Percentiles rank a stretch among this genome's conserved stretches.
Evolutionary conservation across 2,797 vertebrate species (phyloP).

Genomic region (Phoxinus dragarum): DNA sequence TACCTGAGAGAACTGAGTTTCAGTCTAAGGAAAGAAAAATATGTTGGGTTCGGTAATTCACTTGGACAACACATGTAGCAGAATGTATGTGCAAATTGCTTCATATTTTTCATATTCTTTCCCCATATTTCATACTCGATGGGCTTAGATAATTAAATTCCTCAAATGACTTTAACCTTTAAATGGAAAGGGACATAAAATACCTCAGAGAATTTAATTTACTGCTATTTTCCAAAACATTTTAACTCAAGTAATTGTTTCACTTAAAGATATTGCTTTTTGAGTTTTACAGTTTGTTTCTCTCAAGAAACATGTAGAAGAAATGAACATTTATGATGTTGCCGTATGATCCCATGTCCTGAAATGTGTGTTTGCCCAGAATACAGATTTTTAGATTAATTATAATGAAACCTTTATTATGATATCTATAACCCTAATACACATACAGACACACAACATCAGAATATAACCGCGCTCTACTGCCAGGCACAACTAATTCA

Average conservation of each 20-base stretch:
- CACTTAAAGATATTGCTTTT: background rate
- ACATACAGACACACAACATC: conserved; percentile 26
- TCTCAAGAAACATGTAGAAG: background rate
- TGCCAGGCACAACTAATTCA: conserved; percentile 42
- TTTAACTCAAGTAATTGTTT: background rate
- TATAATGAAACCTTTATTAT: background rate
- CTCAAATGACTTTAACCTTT: background rate
- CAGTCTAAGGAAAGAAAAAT: background rate
- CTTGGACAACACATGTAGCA: background rate
- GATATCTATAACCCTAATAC: conserved; percentile 25
- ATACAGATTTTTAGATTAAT: conserved; percentile 6
- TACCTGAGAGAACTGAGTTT: background rate
- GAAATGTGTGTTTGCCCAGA: background rate
- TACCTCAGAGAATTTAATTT: background rate
- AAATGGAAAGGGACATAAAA: background rate
- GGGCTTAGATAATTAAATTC: conserved; percentile 15
- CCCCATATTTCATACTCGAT: background rate
- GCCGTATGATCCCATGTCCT: background rate
- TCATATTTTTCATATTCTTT: background rate
- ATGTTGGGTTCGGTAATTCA: background rate
- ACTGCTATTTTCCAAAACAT: background rate
- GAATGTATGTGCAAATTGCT: background rate
- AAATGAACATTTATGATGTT: background rate
- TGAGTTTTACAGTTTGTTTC: background rate
- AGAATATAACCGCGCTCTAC: conserved; percentile 5